Base-by-base conservation (phyloP, 2,888 invertebrate genomes). In the Micoletzkya japonica region DNA sequence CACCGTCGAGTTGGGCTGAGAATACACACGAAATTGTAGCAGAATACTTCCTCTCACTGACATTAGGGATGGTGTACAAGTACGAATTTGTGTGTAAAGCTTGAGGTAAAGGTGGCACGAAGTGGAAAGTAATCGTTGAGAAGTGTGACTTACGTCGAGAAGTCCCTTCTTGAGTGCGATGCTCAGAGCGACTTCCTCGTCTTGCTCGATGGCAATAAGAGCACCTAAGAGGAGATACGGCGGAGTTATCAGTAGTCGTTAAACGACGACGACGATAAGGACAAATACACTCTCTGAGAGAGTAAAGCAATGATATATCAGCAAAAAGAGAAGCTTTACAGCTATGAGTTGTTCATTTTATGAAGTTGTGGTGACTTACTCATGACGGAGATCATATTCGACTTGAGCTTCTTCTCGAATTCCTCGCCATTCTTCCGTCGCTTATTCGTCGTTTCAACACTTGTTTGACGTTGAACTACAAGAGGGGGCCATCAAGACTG, bases 121-220 rank as follows among this genome's bases (percentile, higher is more conserved):
- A n/a, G n/a, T n/a, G n/a, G n/a, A n/a, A n/a, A n/a, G n/a, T n/a
- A n/a, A n/a, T n/a, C n/a, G n/a, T n/a, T n/a, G n/a, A n/a, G 20
- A 20, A 14, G 44, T 10, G n/a, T 24, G 28, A 6, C 10, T 1
- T 36, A 96, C 91, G 87, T 96, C 93, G 69, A 95, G 92, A 85
- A 93, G 93, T 1, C 93, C 93, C 34, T 93, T 93, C 85, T 94
- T 93, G 85, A 96, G 88, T 84, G 96, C 94, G 69, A 92, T 92
- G 81, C 92, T 90, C 10, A 94, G 93, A 86, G 93, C 93, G 84
- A 95, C 95, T 83, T 94, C 88, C 87, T 96, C 94, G 67, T 94
- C 94, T 87, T 95, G 93, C 88, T 96, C 96, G 49, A 96, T 93
- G 6, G 95, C 95, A 49, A 93, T 92, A 86, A 96, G 94, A 7